A percentile compares a stretch with the other conserved stretches of the same genome.
Conservation (phyloP, 2,113 vertebrate genomes). For the Tichodroma muraria region DNA sequence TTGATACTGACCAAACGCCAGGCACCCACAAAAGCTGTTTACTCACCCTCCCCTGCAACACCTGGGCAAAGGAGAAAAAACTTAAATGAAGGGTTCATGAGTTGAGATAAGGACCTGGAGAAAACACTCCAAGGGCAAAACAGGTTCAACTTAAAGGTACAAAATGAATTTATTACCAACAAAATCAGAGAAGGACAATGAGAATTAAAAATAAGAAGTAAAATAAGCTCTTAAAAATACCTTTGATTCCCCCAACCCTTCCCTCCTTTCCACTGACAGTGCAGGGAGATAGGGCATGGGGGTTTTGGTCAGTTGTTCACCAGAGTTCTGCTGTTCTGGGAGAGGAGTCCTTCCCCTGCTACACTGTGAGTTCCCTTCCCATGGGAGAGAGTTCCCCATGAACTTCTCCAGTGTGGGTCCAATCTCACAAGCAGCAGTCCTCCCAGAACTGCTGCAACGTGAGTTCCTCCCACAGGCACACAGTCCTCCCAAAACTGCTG, state of each 20-base stretch:
- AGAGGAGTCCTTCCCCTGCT: neutral
- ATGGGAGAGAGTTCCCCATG: rapidly evolving
- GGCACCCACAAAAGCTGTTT: neutral
- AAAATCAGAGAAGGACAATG: neutral
- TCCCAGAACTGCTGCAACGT: neutral
- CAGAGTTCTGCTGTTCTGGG: neutral
- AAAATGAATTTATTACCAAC: neutral
- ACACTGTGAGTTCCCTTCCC: neutral
- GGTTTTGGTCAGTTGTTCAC: neutral
- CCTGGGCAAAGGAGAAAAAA: neutral
- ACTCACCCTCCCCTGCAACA: neutral
- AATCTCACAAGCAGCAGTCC: rapidly evolving
- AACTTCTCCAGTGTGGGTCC: neutral
- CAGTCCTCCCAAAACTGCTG: neutral
- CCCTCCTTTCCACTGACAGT: rapidly evolving
- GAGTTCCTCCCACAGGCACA: too few relatives aligned
- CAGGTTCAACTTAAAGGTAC: neutral
- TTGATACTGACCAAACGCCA: neutral
- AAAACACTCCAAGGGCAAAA: neutral
- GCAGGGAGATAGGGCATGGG: neutral
- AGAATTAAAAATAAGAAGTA: neutral
- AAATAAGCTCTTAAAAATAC: neutral
- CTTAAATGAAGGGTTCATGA: rapidly evolving
- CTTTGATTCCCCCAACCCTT: neutral
- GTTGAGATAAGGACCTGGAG: neutral